These are phyloP conservation scores for Pinctada fucata DNA, from an alignment of 2,888 invertebrate species.

Conservation along the genomic window DNA sequence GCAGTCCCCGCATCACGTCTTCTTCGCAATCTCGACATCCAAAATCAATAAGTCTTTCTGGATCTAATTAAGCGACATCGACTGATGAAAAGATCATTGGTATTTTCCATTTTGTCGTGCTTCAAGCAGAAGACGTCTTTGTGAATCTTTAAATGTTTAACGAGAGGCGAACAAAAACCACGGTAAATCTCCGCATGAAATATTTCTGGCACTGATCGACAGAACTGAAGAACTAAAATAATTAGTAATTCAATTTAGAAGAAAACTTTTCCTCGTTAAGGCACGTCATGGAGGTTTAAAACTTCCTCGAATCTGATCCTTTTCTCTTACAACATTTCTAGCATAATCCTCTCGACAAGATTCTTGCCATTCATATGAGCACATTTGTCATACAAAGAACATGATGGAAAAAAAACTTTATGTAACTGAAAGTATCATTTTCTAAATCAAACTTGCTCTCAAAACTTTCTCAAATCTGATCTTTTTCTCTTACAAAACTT, in stretches of 20 bases:
- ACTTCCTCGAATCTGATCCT: too few relatives aligned
- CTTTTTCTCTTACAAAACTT: too few relatives aligned
- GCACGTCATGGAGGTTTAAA: too few relatives aligned
- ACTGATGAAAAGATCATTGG: conserved; percentile 3
- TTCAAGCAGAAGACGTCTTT: not conserved
- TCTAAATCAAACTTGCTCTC: too few relatives aligned
- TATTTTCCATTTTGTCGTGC: conserved; percentile 1
- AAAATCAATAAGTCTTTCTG: conserved; percentile 4
- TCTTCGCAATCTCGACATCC: not conserved
- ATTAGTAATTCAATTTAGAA: not conserved
- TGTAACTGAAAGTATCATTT: too few relatives aligned
- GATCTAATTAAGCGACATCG: conserved; percentile 4
- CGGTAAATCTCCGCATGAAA: not conserved
- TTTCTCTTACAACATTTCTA: too few relatives aligned
- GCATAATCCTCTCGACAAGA: too few relatives aligned
- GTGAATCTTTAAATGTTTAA: conserved; percentile 4
- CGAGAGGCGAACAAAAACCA: not conserved
- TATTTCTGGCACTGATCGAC: not conserved
- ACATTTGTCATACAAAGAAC: too few relatives aligned
- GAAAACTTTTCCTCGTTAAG: not conserved
- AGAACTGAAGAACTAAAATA: not conserved
- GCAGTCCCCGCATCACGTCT: not conserved
- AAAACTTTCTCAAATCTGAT: too few relatives aligned
- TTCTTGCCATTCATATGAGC: too few relatives aligned
- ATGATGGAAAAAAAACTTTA: too few relatives aligned